Base-by-base conservation (phyloP, 1,140 invertebrate genomes). In the Philaenus spumarius region DNA sequence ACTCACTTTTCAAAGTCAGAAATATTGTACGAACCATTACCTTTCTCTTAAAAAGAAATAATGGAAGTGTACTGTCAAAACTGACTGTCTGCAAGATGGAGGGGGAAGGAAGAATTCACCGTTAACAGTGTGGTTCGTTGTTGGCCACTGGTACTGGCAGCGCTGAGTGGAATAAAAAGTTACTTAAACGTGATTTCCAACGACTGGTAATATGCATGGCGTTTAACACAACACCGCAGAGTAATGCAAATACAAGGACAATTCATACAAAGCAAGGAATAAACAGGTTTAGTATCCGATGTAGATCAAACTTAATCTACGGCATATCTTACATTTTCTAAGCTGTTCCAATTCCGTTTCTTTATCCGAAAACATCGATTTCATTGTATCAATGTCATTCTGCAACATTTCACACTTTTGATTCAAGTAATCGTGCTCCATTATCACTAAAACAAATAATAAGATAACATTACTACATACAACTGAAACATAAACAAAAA, bases 341-440 rank as follows among this genome's bases (percentile, higher is more conserved):
- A 86, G 71, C 67, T 82, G 81, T 23, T 75, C 72, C 14, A 85
- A 73, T 64, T 84, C 79, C 4, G 79, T 69, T 61, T 83, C 81
- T 43, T 80, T 78, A 58, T 84, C 81, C 1, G 74, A 69, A 1
- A 84, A 66, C 68, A 82, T 78, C 0, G 68, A 67, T 55, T 82
- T 79, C 42, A 84, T 63, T 23, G 74, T 71, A 47, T 74, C 75
- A 62, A 82, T 73, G 63, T 84, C 78, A 34, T 75, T 77, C 4
- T 75, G 60, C 3, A 84, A 55, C 64, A 82, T 78, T 62, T 80
- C 75, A 64, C 76, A 77, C 26, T 79, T 77, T 5, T 77, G 75
- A 47, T 84, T 79, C 35, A 84, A 66, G 1, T 85, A 82, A 34
- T 76, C 74, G 45, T 82, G 70, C 19, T 83, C 81, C 22, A 80